phyloP scores from a whole-genome alignment of 2,797 vertebrate species.

The Myoxocephalus aenaeus region DNA sequence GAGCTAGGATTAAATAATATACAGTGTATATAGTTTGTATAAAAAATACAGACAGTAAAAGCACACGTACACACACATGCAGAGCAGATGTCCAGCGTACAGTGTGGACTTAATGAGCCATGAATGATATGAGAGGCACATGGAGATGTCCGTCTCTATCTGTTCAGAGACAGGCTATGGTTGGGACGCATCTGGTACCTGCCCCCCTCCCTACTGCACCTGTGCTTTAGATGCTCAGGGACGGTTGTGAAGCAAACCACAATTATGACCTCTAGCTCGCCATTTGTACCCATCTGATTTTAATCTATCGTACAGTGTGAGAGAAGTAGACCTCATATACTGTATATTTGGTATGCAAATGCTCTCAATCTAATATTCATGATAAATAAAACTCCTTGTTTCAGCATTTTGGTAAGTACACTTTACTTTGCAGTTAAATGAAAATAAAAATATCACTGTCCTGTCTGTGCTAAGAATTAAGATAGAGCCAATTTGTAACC shows the following conservation, averaged over 20 bases:
- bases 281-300: slow-evolving; percentile 50
- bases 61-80: slow-evolving; percentile 38
- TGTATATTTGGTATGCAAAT: neutral
- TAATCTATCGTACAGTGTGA: slow-evolving; percentile 22
- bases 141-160: slow-evolving; percentile 64
- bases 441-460: neutral
- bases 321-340: slow-evolving; percentile 13
- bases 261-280: slow-evolving; percentile 44
- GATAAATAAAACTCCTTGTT: neutral
- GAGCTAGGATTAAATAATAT: neutral
- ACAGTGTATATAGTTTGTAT: neutral
- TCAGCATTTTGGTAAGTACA: neutral
- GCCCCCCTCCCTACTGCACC: slow-evolving; percentile 65
- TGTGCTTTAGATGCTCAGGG: slow-evolving; percentile 68
- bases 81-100: slow-evolving; percentile 76
- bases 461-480: neutral
- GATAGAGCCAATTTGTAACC: neutral
- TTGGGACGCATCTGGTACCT: slow-evolving; percentile 77
- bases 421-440: neutral
- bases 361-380: neutral
- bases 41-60: slow-evolving; percentile 30
- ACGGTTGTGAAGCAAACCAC: slow-evolving; percentile 56
- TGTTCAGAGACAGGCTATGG: slow-evolving; percentile 54
- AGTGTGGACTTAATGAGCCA: slow-evolving; percentile 78
- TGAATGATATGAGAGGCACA: slow-evolving; percentile 77